A percentile compares a stretch with the other conserved stretches of the same genome.
These are phyloP conservation scores for Jacana jacana DNA, from an alignment of 2,113 vertebrate genomes.

Conservation along the genomic window DNA sequence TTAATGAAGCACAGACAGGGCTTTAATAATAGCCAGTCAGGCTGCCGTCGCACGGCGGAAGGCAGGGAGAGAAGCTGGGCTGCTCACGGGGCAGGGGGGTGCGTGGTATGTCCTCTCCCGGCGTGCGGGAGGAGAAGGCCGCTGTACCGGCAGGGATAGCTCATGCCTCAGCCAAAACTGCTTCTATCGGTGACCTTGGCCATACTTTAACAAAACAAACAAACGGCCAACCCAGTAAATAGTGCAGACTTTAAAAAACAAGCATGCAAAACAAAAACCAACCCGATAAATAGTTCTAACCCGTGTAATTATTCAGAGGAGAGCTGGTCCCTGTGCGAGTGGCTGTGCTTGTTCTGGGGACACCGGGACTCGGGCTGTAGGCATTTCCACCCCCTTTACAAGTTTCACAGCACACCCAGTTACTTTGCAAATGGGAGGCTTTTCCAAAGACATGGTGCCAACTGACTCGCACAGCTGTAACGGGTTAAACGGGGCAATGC, in stretches of 20 bases:
- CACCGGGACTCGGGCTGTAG: neutral
- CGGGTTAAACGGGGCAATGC: neutral
- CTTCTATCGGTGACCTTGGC: neutral
- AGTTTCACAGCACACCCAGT: too few species aligned
- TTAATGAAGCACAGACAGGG: rapidly evolving
- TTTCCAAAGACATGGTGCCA: neutral
- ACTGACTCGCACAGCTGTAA: neutral
- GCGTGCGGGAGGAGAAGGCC: too few species aligned
- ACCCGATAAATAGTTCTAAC: neutral
- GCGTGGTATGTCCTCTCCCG: too few species aligned
- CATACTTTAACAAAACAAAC: neutral
- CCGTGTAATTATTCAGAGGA: neutral
- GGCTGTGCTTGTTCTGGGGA: neutral
- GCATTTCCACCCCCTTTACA: rapidly evolving
- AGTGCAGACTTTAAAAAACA: neutral
- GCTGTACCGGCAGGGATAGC: rapidly evolving
- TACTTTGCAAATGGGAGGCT: neutral
- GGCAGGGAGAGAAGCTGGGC: rapidly evolving
- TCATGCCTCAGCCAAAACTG: neutral
- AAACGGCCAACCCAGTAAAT: rapidly evolving
- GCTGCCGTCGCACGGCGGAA: rapidly evolving
- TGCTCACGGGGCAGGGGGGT: rapidly evolving
- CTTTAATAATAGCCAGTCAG: rapidly evolving
- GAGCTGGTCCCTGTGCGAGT: rapidly evolving
- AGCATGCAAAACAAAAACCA: too few species aligned